Conservation (phyloP, 2,113 vertebrate genomes). For the Pycnonotus jocosus region DNA sequence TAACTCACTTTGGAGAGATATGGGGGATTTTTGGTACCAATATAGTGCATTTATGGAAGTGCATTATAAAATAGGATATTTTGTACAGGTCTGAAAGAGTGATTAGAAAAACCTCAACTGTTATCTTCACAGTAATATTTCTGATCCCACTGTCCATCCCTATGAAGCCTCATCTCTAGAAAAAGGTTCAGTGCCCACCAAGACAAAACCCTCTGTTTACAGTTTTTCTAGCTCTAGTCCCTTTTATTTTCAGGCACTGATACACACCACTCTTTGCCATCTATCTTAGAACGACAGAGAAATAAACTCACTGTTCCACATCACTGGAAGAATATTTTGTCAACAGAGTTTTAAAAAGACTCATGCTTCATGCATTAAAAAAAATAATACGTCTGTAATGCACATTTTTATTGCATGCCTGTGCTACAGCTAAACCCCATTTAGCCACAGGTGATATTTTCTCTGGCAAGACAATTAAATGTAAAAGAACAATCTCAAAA, state of each 20-base stretch:
- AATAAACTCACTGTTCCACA: not conserved
- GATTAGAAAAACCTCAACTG: not conserved
- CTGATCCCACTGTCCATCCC: not conserved
- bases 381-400: not conserved
- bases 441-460: slow-evolving; percentile 12
- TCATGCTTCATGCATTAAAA: slow-evolving; percentile 51
- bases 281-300: not conserved
- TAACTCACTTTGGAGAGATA: not conserved
- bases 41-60: not conserved
- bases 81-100: not conserved
- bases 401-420: not conserved
- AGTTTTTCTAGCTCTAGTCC: not conserved
- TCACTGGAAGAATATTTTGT: not conserved
- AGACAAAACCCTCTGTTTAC: not conserved
- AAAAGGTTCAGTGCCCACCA: not conserved
- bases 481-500: not conserved
- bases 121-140: not conserved
- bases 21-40: accelerated
- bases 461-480: not conserved
- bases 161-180: not conserved
- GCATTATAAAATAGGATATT: not conserved
- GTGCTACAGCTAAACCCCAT: slow-evolving; percentile 7
- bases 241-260: not conserved
- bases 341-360: not conserved
- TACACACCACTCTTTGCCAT: not conserved